Conservation (phyloP, 2,797 vertebrate species). For the Toxotes lorentzi region DNA sequence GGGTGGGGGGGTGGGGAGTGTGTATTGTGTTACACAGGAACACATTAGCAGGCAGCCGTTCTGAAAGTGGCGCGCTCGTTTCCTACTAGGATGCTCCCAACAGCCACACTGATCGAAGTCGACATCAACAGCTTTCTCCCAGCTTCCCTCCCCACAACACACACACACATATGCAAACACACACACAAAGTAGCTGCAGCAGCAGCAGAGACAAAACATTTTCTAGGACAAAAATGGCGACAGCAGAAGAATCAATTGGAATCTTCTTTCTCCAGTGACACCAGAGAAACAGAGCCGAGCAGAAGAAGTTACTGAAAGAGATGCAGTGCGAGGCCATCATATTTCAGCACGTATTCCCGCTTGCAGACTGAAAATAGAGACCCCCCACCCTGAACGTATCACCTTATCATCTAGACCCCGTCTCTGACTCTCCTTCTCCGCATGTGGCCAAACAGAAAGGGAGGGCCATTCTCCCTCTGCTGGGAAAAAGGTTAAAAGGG, state of each 20-base stretch:
- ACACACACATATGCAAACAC: constrained; percentile 22
- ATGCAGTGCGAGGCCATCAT: constrained; percentile 30
- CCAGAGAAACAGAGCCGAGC: constrained; percentile 38
- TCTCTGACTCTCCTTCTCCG: constrained; percentile 19
- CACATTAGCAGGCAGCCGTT: constrained; percentile 73
- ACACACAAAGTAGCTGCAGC: not conserved
- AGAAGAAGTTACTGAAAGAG: constrained; percentile 34
- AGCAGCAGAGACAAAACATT: constrained; percentile 42
- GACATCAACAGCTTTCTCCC: constrained; percentile 59
- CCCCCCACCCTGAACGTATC: constrained; percentile 25
- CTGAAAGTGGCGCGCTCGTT: constrained; percentile 56
- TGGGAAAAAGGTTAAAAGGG: constrained; percentile 82
- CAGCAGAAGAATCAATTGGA: constrained; percentile 56
- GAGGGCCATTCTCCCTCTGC: constrained; percentile 63
- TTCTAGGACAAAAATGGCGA: constrained; percentile 37
- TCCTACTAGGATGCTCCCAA: constrained; percentile 68
- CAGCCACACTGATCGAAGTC: constrained; percentile 61
- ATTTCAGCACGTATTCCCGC: constrained; percentile 49
- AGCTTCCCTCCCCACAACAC: constrained; percentile 19
- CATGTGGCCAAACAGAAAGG: constrained; percentile 51
- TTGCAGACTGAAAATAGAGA: constrained; percentile 51
- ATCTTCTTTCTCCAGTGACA: constrained; percentile 51
- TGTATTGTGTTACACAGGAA: constrained; percentile 75
- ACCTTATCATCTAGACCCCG: constrained; percentile 41
- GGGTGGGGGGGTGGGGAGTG: constrained; percentile 22